Conservation (phyloP, 2,797 vertebrate species). For the Etheostoma nigrum region DNA sequence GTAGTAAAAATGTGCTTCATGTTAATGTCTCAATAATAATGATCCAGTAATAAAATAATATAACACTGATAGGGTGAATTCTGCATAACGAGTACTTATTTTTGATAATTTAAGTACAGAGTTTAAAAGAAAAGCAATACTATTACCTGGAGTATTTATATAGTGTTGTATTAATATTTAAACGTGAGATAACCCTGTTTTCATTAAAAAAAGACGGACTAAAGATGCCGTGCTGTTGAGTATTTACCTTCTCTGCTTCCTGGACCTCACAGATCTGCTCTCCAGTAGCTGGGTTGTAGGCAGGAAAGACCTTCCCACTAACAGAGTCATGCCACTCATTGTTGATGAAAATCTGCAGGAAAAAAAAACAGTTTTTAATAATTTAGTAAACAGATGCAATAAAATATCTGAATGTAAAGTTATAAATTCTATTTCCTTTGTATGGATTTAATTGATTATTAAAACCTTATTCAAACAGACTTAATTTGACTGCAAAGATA, state of each 20-base stretch:
- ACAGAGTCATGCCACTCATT: constrained; percentile 99
- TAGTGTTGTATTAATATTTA: background rate
- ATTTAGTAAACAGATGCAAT: background rate
- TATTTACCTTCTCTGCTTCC: constrained; percentile 95
- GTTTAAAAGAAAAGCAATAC: background rate
- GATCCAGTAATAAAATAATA: background rate
- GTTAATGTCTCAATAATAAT: background rate
- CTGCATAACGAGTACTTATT: background rate
- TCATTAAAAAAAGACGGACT: background rate
- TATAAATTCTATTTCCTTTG: background rate
- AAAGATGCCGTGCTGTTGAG: constrained; percentile 1
- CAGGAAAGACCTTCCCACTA: constrained; percentile 91
- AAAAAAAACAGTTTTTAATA: constrained; percentile 1
- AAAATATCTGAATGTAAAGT: background rate
- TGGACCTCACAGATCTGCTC: constrained; percentile 97
- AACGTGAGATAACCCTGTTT: background rate
- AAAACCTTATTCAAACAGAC: background rate
- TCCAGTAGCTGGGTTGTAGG: constrained; percentile 94
- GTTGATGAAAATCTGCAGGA: constrained; percentile 96
- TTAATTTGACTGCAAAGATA: background rate
- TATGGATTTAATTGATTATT: background rate
- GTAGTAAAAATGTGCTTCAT: background rate
- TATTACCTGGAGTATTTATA: background rate
- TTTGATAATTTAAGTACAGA: background rate
- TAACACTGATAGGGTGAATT: background rate